Conservation (phyloP, 2,888 invertebrate species). For the Ptilodon capucinus region DNA sequence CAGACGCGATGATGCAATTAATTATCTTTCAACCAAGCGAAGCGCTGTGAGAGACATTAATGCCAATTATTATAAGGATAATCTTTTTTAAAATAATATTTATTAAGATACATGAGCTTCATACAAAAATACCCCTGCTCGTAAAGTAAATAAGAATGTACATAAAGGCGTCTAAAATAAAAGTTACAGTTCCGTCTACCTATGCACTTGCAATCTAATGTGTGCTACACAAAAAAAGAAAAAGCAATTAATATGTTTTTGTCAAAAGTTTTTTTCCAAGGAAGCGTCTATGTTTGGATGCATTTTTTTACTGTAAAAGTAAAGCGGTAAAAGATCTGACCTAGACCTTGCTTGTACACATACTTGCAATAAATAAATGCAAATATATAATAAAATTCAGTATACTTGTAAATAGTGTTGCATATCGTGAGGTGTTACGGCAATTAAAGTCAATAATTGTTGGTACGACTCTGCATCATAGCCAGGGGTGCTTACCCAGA, state of each 20-base stretch:
- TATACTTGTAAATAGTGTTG: constrained; percentile 20
- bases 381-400: background rate
- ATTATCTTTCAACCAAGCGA: too few species aligned
- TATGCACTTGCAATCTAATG: background rate
- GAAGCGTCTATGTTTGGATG: background rate
- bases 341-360: constrained; percentile 3
- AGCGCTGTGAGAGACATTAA: too few species aligned
- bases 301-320: background rate
- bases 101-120: too few species aligned
- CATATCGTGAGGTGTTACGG: constrained; percentile 34
- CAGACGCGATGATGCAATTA: too few species aligned
- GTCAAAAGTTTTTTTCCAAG: background rate
- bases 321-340: background rate
- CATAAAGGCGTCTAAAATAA: background rate
- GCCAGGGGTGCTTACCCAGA: constrained; percentile 40
- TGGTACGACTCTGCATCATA: constrained; percentile 43
- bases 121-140: too few species aligned
- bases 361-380: background rate
- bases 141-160: background rate
- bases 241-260: background rate
- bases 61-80: too few species aligned
- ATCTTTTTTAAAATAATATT: too few species aligned
- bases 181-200: background rate
- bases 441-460: constrained; percentile 52
- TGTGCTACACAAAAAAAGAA: background rate